phyloP scores from a whole-genome alignment of 2,888 invertebrate species.

The Plebejus anna region DNA sequence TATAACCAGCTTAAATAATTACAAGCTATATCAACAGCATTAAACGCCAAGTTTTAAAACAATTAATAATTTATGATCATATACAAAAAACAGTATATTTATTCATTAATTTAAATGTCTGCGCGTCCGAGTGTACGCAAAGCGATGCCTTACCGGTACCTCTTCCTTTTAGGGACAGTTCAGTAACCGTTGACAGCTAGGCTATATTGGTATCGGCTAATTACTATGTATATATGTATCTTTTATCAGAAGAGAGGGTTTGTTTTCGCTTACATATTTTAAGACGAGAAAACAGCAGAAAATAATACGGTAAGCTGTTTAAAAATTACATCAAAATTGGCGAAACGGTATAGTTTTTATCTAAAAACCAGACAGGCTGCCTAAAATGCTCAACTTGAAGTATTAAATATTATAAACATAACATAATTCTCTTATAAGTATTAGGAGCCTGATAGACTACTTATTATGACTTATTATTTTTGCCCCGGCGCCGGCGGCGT shows the following conservation, averaged over 20 bases:
- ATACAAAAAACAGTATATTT: background rate
- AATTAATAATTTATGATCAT: background rate
- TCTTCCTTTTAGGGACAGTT: constrained; percentile 12
- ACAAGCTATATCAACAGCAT: background rate
- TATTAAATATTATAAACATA: too few relatives aligned
- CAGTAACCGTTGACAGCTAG: constrained; percentile 14
- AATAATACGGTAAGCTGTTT: too few relatives aligned
- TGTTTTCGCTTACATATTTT: background rate
- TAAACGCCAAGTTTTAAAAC: background rate
- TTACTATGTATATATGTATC: constrained; percentile 25
- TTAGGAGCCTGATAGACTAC: too few relatives aligned
- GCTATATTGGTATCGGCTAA: constrained; percentile 16
- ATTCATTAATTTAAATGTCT: constrained; percentile 16
- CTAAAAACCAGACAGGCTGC: too few relatives aligned
- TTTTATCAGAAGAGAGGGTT: background rate
- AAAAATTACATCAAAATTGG: too few relatives aligned
- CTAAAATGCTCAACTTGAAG: too few relatives aligned
- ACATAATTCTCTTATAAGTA: too few relatives aligned
- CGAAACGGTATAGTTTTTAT: too few relatives aligned
- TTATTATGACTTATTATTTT: too few relatives aligned
- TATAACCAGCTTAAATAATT: background rate
- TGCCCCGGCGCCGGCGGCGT: too few relatives aligned
- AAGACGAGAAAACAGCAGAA: background rate
- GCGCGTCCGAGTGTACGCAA: constrained; percentile 14
- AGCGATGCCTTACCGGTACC: constrained; percentile 14